Evolutionary conservation across 2,113 vertebrate species (phyloP), one percentile per base, ranked within the genome.

Genomic region (Gobius niger): DNA sequence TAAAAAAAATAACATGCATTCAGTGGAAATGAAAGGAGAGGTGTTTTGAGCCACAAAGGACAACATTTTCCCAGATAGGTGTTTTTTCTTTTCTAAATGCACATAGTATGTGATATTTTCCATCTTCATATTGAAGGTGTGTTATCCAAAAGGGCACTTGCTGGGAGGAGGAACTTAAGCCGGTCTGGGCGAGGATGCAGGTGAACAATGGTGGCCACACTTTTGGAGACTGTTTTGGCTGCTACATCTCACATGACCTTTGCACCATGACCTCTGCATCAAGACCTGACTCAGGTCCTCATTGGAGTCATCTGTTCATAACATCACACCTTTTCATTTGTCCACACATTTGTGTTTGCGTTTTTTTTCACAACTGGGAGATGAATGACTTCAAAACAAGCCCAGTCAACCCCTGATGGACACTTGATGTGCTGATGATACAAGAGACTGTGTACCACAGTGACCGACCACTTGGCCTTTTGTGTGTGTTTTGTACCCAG

Each of bases 91-190:
- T 87, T 85, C 82, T 80, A 68, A 79, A 75, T 87, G 85, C 88
- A 88, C 61, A 65, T 88, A 34, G 24, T 34, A 68, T 88, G 87
- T 92, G 91, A 86, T 85, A 83, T 90, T 75, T 91, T 82, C 85
- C 93, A 93, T 96, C 97, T 98, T 98, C 97, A 98, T 98, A 98
- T 98, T 98, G 97, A 98, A 98, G 97, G 94, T 94, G 93, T 88
- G 92, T 95, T 96, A 95, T 92, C 87, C 89, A 91, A 94, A 87
- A 90, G 80, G 84, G 82, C 88, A 91, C 84, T 81, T 84, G 81
- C 80, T 82, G 70, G 72, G 79, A 87, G 78, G 73, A 68, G 54
- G 72, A 77, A 56, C 7, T 44, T 65, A 52, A 61, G 77, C 34
- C 68, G 75, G 81, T 74, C 77, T 65, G 63, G 73, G 63, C 78